These are phyloP conservation scores for Halocynthia aurantium DNA, from an alignment of 23 tunicate species.

Conservation along the genomic window DNA sequence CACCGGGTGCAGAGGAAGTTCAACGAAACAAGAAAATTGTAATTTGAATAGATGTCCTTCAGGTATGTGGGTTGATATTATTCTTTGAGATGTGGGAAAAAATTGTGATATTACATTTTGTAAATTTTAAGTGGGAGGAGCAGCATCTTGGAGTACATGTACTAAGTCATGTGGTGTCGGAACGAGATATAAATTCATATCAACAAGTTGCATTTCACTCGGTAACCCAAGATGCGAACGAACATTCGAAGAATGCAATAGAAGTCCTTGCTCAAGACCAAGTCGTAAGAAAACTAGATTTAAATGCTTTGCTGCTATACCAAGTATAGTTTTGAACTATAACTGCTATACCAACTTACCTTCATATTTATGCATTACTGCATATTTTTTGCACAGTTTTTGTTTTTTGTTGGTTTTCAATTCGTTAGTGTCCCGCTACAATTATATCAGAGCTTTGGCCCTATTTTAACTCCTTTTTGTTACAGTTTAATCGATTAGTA, in stretches of 20 bases:
- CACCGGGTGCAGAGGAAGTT: not conserved
- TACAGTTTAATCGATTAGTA: not conserved
- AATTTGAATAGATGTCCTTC: not conserved
- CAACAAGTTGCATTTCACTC: not conserved
- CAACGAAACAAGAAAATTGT: not conserved
- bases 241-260: slow-evolving; percentile 17
- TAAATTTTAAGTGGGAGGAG: not conserved
- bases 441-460: too few species aligned
- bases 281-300: too few species aligned
- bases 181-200: slow-evolving; percentile 8
- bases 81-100: too few species aligned
- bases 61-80: not conserved
- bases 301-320: too few species aligned
- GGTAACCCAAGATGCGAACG: not conserved
- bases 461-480: too few species aligned
- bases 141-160: slow-evolving; percentile 12
- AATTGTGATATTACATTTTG: too few species aligned
- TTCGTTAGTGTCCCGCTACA: too few species aligned
- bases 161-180: slow-evolving; percentile 20
- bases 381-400: too few species aligned
- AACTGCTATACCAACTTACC: too few species aligned
- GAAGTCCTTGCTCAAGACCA: not conserved
- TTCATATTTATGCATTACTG: too few species aligned
- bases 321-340: too few species aligned
- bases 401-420: too few species aligned